Conservation (phyloP, 2,888 invertebrate genomes). For the Ochlodes sylvanus region DNA sequence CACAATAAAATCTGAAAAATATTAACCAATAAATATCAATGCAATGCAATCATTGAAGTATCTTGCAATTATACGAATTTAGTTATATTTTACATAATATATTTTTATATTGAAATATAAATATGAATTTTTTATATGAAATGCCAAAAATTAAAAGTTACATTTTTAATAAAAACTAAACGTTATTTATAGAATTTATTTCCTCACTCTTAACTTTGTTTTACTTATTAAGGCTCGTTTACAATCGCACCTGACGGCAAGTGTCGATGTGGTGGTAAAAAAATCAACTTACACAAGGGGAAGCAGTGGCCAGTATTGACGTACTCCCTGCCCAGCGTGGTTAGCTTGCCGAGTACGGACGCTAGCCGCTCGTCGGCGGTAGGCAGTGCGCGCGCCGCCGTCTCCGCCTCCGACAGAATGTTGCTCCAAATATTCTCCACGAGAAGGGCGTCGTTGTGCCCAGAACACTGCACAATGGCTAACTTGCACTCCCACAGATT, state of each 20-base stretch:
- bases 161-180: too few species aligned
- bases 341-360: constrained; percentile 91
- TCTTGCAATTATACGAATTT: too few species aligned
- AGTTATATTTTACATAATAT: too few species aligned
- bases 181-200: too few species aligned
- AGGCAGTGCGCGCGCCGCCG: constrained; percentile 72
- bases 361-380: constrained; percentile 85
- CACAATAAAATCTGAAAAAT: constrained; percentile 89
- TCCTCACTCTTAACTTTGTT: too few species aligned
- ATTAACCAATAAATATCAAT: not conserved
- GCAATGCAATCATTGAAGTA: too few species aligned
- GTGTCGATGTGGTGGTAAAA: too few species aligned
- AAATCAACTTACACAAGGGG: constrained; percentile 88
- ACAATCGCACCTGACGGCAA: too few species aligned
- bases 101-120: too few species aligned
- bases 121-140: too few species aligned
- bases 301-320: constrained; percentile 94
- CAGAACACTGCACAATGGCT: constrained; percentile 97
- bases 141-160: too few species aligned
- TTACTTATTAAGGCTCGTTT: too few species aligned
- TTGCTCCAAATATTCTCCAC: constrained; percentile 97
- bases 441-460: constrained; percentile 94
- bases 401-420: constrained; percentile 88
- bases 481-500: constrained; percentile 97
- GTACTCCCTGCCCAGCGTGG: constrained; percentile 91